Evolutionary conservation across 2,797 vertebrate genomes (phyloP).

Genomic region (Lophura swinhoii): DNA sequence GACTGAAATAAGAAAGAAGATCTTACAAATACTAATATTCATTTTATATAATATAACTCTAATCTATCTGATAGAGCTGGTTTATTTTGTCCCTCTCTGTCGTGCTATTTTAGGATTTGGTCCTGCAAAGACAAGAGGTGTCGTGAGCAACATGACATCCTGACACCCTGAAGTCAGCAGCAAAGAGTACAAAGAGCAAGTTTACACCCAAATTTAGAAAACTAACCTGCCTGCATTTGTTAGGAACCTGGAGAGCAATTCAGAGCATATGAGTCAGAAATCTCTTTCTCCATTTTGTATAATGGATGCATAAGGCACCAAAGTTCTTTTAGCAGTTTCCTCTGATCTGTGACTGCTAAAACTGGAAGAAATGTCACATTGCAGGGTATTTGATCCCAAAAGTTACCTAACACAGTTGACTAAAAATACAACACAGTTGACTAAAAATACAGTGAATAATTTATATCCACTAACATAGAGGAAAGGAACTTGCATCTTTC

Average conservation of each 20-base stretch:
- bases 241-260: background rate
- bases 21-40: background rate
- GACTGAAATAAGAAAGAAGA: background rate
- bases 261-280: background rate
- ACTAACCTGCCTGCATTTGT: background rate
- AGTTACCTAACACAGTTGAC: background rate
- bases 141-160: background rate
- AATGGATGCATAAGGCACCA: background rate
- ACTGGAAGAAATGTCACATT: background rate
- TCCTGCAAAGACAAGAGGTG: background rate
- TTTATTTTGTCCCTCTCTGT: background rate
- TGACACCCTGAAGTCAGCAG: accelerated
- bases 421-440: background rate
- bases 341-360: background rate
- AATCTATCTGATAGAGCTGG: background rate
- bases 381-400: background rate
- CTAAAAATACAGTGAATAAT: background rate
- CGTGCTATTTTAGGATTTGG: background rate
- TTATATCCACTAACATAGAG: background rate
- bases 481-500: background rate
- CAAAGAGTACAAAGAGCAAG: background rate
- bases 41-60: background rate
- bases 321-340: background rate
- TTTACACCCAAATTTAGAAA: background rate
- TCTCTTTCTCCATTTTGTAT: background rate